Percentiles rank a stretch among this genome's conserved stretches.
Evolutionary conservation across 2,888 invertebrate species (phyloP).

Genomic region (Eubasilissa splendida): DNA sequence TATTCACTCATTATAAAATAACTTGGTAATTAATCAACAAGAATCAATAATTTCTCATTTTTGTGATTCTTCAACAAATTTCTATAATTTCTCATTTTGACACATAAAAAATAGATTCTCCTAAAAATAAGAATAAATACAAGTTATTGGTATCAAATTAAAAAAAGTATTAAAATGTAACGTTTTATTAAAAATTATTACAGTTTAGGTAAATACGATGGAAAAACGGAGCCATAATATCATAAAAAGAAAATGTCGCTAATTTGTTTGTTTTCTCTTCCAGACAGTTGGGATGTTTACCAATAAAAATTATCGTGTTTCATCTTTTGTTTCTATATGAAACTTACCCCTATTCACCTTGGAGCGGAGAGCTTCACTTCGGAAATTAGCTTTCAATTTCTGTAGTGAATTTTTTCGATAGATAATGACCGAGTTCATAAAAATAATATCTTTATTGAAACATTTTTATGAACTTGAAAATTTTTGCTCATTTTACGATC

Average conservation of each 20-base stretch:
- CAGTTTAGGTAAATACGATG: too few species aligned
- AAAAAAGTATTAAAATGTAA: too few species aligned
- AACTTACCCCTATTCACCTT: constrained; percentile 18
- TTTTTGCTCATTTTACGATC: constrained; percentile 1
- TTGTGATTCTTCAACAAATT: too few species aligned
- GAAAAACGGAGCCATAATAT: too few species aligned
- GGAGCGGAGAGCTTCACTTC: background rate
- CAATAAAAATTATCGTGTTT: constrained; percentile 53
- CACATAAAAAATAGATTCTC: too few species aligned
- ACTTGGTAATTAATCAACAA: too few species aligned
- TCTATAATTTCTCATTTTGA: too few species aligned
- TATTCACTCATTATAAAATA: too few species aligned
- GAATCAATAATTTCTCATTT: too few species aligned
- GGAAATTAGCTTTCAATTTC: background rate
- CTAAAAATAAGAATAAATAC: too few species aligned
- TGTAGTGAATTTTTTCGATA: background rate
- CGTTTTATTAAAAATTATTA: too few species aligned
- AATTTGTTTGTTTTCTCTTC: constrained; percentile 52
- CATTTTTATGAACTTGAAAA: constrained; percentile 1
- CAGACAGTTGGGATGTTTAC: constrained; percentile 51
- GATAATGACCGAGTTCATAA: background rate
- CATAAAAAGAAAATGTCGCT: constrained; percentile 6
- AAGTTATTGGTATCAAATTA: too few species aligned
- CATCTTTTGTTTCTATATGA: constrained; percentile 38
- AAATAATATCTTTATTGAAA: background rate